Conservation (phyloP, 2,888 invertebrate species). For the Augochlorella aurata region DNA sequence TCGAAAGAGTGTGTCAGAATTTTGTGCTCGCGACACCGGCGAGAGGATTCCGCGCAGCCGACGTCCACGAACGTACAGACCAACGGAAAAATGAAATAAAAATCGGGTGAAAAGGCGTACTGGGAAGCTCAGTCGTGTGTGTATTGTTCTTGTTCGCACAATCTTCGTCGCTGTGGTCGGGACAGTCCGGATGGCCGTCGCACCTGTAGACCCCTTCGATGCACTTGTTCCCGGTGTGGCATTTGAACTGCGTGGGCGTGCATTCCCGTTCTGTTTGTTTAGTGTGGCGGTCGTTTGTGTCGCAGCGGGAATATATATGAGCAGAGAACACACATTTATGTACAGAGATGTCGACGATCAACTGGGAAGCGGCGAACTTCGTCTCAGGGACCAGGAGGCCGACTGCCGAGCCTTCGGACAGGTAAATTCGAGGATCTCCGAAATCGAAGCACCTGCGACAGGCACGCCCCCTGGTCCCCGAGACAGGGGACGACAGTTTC, state of each 20-base stretch:
- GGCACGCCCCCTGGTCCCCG: neutral
- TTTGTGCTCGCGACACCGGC: neutral
- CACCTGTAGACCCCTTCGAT: slow-evolving; percentile 83
- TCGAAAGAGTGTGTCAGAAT: neutral
- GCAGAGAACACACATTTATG: slow-evolving; percentile 69
- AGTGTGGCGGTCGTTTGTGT: slow-evolving; percentile 54
- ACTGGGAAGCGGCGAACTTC: neutral
- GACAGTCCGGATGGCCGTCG: slow-evolving; percentile 84
- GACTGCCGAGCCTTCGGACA: too few relatives aligned
- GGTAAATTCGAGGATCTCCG: too few relatives aligned
- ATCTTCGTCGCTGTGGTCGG: slow-evolving; percentile 84
- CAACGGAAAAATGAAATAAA: slow-evolving; percentile 30
- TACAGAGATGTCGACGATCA: slow-evolving; percentile 44
- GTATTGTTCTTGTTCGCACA: slow-evolving; percentile 76
- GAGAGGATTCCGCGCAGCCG: neutral
- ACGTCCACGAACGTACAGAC: neutral
- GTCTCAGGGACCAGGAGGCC: neutral
- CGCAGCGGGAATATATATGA: slow-evolving; percentile 62
- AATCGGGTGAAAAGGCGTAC: slow-evolving; percentile 72
- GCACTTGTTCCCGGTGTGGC: slow-evolving; percentile 83
- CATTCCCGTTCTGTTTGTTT: slow-evolving; percentile 81
- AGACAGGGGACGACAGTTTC: neutral
- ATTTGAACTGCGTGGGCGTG: slow-evolving; percentile 83
- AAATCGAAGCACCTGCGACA: too few relatives aligned
- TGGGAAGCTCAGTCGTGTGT: slow-evolving; percentile 74